Conservation (phyloP, 2,113 vertebrate genomes). For the Ceuthmochares aereus region DNA sequence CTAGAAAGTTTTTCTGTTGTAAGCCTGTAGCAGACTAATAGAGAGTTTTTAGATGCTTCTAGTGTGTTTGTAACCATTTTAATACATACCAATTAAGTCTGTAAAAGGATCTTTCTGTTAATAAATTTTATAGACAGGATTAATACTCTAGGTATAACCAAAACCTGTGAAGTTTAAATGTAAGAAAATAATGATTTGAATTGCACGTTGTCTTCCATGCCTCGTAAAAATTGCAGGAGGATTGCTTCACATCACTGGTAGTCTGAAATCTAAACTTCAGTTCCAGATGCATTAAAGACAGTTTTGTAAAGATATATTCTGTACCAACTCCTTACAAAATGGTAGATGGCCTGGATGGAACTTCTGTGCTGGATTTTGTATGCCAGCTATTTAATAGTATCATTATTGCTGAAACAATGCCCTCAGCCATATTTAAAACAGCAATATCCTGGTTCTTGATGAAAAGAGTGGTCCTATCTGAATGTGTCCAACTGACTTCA, state of each 20-base stretch:
- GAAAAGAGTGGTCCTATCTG: not conserved
- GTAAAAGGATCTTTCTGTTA: not conserved
- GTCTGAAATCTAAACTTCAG: not conserved
- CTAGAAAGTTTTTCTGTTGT: not conserved
- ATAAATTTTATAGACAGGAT: not conserved
- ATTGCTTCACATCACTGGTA: not conserved
- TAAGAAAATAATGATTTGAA: not conserved
- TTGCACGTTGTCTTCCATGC: rapidly evolving
- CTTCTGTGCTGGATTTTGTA: not conserved
- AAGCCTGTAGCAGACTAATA: not conserved
- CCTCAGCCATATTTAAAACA: too few species aligned
- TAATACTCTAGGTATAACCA: not conserved
- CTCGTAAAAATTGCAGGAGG: not conserved
- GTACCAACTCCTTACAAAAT: not conserved
- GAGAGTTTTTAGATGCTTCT: not conserved
- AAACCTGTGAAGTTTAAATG: not conserved
- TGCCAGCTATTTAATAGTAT: not conserved
- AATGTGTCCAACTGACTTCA: not conserved
- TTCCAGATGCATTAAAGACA: not conserved
- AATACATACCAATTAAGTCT: not conserved
- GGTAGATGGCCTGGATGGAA: not conserved
- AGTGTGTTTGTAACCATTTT: not conserved
- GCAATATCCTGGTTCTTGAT: not conserved
- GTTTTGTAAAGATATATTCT: not conserved
- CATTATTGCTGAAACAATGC: not conserved